A percentile compares a stretch with the other conserved stretches of the same genome.
phyloP scores from a whole-genome alignment of 2,113 vertebrate species.

The Thomomys bottae region DNA sequence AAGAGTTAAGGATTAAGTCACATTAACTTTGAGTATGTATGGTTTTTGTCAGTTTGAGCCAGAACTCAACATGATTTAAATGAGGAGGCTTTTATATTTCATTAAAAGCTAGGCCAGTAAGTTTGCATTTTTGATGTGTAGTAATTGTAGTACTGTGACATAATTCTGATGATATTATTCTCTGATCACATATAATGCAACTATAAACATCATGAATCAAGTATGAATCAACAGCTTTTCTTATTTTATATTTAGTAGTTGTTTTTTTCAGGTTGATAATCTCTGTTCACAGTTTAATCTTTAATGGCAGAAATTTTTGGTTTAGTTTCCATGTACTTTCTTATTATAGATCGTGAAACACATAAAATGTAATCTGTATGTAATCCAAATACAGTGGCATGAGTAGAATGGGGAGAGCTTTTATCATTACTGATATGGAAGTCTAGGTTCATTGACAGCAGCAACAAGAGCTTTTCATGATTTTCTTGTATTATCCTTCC shows the following conservation, averaged over 20 bases:
- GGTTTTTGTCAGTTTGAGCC: constrained; percentile 72
- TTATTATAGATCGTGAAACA: constrained; percentile 48
- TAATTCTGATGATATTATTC: constrained; percentile 84
- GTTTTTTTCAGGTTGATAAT: constrained; percentile 81
- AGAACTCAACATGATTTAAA: constrained; percentile 82
- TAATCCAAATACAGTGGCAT: not conserved
- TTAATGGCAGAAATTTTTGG: constrained; percentile 72
- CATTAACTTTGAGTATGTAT: constrained; percentile 55
- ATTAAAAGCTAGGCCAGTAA: constrained; percentile 83
- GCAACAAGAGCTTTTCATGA: not conserved
- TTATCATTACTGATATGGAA: not conserved
- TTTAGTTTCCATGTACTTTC: constrained; percentile 56
- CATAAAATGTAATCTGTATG: constrained; percentile 46
- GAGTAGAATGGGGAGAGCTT: not conserved
- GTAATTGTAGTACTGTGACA: constrained; percentile 84
- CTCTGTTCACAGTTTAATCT: constrained; percentile 78
- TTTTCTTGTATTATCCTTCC: not conserved
- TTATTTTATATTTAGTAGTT: constrained; percentile 79
- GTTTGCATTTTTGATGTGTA: constrained; percentile 83
- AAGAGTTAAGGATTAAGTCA: constrained; percentile 73
- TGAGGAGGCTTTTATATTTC: constrained; percentile 79
- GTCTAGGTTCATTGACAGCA: not conserved
- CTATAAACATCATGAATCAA: constrained; percentile 79
- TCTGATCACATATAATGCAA: constrained; percentile 85
- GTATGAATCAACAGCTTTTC: constrained; percentile 81